Percentiles rank a stretch among this genome's conserved stretches.
Evolutionary conservation across 2,888 invertebrate species (phyloP).

Genomic region (Lasius platythorax): DNA sequence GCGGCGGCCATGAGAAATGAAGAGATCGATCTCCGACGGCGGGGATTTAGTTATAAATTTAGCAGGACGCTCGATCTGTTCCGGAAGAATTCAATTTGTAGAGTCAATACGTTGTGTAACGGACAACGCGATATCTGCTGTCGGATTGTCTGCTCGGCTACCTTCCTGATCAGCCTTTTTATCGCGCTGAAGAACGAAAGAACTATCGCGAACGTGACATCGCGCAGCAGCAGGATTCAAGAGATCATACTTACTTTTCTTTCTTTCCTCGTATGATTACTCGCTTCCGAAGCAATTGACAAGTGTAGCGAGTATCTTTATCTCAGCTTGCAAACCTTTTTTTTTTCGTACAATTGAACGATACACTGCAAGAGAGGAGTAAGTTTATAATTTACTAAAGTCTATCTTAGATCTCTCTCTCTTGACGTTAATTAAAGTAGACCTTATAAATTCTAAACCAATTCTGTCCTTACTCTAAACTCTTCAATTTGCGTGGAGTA

Average conservation of each 20-base stretch:
- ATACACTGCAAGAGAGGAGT: background rate
- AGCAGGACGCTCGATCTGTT: slow-evolving; percentile 33
- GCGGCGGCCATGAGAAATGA: slow-evolving; percentile 15
- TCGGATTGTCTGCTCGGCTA: slow-evolving; percentile 20
- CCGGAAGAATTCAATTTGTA: slow-evolving; percentile 49
- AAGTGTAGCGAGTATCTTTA: background rate
- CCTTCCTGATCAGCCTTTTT: slow-evolving; percentile 44
- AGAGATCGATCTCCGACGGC: slow-evolving; percentile 40
- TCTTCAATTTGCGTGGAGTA: slow-evolving; percentile 4
- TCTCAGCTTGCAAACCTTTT: background rate
- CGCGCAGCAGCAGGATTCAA: background rate
- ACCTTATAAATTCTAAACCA: slow-evolving; percentile 13
- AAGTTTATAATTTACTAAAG: background rate
- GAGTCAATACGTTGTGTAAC: slow-evolving; percentile 44
- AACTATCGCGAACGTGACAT: slow-evolving; percentile 24
- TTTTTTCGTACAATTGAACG: background rate
- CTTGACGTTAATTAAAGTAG: slow-evolving; percentile 32
- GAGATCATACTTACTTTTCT: slow-evolving; percentile 5
- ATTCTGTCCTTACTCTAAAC: background rate
- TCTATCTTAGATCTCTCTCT: slow-evolving; percentile 4
- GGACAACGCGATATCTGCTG: slow-evolving; percentile 40
- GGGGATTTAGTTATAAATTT: slow-evolving; percentile 53
- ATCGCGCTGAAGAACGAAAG: slow-evolving; percentile 22
- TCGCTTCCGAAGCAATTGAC: background rate
- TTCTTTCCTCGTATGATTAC: background rate